Conservation (phyloP, 2,113 vertebrate species). For the Passer domesticus region DNA sequence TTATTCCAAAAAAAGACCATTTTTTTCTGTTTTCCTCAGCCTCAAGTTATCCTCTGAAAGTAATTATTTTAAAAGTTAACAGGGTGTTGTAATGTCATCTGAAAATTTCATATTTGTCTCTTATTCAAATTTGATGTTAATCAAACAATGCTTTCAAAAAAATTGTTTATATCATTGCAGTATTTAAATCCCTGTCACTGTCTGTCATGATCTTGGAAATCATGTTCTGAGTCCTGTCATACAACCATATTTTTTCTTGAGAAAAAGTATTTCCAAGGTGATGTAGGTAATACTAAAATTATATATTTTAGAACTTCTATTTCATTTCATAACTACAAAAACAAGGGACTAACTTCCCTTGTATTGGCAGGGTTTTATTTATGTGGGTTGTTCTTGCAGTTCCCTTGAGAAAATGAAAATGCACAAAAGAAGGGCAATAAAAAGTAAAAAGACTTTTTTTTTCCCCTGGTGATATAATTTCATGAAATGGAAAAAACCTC, state of each 20-base stretch:
- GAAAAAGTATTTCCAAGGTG: neutral
- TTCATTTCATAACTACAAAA: neutral
- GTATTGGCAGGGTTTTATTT: neutral
- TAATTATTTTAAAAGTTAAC: neutral
- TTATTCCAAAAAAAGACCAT: neutral
- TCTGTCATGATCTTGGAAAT: neutral
- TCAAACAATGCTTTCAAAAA: neutral
- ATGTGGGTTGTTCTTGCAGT: neutral
- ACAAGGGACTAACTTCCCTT: neutral
- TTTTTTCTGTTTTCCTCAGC: neutral
- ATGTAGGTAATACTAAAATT: neutral
- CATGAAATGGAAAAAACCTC: neutral
- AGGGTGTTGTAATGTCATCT: rapidly evolving
- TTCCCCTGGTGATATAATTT: neutral
- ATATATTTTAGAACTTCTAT: neutral
- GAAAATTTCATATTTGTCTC: neutral
- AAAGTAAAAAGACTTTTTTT: neutral
- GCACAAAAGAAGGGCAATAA: neutral
- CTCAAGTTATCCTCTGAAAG: neutral
- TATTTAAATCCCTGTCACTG: neutral
- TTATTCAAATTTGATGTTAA: neutral
- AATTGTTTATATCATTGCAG: neutral
- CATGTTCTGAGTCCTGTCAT: neutral
- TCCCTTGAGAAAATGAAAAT: neutral
- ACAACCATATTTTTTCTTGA: neutral